These are phyloP conservation scores for Terebella lapidaria DNA, from an alignment of 2,888 invertebrate genomes.

Conservation along the genomic window DNA sequence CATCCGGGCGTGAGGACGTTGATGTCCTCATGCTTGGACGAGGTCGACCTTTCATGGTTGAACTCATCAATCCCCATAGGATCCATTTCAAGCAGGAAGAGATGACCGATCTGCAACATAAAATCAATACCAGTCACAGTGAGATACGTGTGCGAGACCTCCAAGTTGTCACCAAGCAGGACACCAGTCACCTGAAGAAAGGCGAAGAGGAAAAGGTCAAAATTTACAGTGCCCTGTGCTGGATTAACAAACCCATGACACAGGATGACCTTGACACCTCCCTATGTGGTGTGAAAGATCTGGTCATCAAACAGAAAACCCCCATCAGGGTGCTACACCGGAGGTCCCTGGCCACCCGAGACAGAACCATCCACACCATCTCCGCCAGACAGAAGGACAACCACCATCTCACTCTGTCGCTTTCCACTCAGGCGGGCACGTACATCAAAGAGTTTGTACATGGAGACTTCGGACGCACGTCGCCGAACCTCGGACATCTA, in stretches of 20 bases:
- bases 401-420: conserved; percentile 61
- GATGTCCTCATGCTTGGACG: conserved; percentile 82
- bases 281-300: conserved; percentile 52
- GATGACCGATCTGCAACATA: conserved; percentile 56
- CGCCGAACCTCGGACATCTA: conserved; percentile 69
- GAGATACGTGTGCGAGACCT: conserved; percentile 58
- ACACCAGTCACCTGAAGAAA: conserved; percentile 66
- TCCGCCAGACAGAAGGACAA: conserved; percentile 57
- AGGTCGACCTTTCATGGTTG: conserved; percentile 89
- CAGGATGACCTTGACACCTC: conserved; percentile 48
- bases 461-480: conserved; percentile 87
- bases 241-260: conserved; percentile 18
- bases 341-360: conserved; percentile 69
- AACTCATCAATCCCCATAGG: conserved; percentile 64
- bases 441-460: conserved; percentile 98
- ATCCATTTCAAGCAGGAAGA: conserved; percentile 55
- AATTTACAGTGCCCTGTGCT: conserved; percentile 71
- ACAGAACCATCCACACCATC: conserved; percentile 65
- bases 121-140: background rate
- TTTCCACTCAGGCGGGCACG: conserved; percentile 81
- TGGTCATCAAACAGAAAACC: conserved; percentile 74
- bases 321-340: conserved; percentile 83
- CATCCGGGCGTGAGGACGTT: conserved; percentile 94
- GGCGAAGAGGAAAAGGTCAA: conserved; percentile 87
- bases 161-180: conserved; percentile 65